Evolutionary conservation across 37 sponge, comb jelly and placozoan genomes (phyloP), one percentile per base, ranked within the genome.

Genomic region (Cliona cf. orientalis): DNA sequence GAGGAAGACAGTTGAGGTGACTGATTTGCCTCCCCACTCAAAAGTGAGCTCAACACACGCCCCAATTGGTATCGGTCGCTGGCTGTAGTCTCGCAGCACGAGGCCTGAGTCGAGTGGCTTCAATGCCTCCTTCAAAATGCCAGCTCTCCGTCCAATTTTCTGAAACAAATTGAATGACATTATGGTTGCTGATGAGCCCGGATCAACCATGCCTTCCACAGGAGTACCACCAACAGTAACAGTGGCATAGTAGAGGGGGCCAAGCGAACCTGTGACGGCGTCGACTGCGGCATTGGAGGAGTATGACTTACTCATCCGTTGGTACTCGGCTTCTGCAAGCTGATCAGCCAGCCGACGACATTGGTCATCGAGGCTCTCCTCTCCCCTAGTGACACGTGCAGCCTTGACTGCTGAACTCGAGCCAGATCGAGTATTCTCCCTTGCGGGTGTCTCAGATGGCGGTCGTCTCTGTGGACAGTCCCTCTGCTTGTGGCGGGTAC

Each of bases 121-220:
- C 2, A 66, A n/a, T 17, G 71, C 80, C 46, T 23, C 40, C 40
- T 25, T 14, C 17, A 58, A 71, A 46, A 80, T 53, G 1, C 38
- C 57, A 32, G 71, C 80, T 21, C 17, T 5, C 9, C 3, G 9
- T 19, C 79, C 62, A 19, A 80, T 28, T 22, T 49, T 69, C 41
- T 66, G 41, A 44, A 80, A 68, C 43, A 80, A 39, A 7, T 80
- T 33, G 46, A 80, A 66, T 3, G 71, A 80, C 57, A 80, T 43
- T 25, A 80, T 42, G 22, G 70, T 80, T 5, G 80, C 80, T 46
- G 70, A 66, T 49, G 81, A 81, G 5, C 81, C 81, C 14, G 71
- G 61, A 36, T 79, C 80, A 32, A 68, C 80, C 57, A 42, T 12
- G 2, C 53, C 69, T n/a, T 66, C 23, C 34, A 79, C 69, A 14